Conservation (phyloP, 2,113 vertebrate genomes). For the Chloebia gouldiae region DNA sequence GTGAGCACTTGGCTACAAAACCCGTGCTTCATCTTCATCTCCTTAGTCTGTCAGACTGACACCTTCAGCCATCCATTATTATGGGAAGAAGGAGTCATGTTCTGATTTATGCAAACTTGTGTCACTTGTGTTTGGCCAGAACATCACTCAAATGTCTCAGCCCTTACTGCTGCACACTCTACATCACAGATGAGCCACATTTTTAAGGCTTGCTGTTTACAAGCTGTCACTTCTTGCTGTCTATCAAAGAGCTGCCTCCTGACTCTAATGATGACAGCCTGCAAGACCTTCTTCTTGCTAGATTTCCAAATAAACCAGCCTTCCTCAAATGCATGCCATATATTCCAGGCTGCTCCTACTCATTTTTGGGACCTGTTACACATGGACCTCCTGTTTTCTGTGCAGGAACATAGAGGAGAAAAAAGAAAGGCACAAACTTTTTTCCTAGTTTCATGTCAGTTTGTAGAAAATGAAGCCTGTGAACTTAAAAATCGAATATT, state of each 20-base stretch:
- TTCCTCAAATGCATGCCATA: background rate
- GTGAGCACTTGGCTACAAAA: background rate
- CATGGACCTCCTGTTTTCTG: background rate
- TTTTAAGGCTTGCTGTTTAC: constrained; percentile 39
- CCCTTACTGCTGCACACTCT: background rate
- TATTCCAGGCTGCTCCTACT: background rate
- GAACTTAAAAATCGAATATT: background rate
- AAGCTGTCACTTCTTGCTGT: constrained; percentile 41
- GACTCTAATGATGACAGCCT: constrained; percentile 31
- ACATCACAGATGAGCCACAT: background rate
- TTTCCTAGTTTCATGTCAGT: background rate
- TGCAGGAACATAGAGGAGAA: background rate
- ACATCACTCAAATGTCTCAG: constrained; percentile 11
- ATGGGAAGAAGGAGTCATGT: background rate
- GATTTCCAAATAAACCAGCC: background rate
- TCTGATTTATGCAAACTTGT: background rate
- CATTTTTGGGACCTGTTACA: background rate
- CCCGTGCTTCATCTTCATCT: background rate
- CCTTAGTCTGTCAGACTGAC: background rate
- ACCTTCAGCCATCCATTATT: background rate
- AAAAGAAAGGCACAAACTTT: background rate
- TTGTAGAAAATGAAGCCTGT: background rate
- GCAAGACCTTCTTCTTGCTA: constrained; percentile 13
- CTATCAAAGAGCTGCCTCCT: constrained; percentile 35
- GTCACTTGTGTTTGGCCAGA: constrained; percentile 16